phyloP scores from a whole-genome alignment of 2,797 vertebrate genomes.

The Myripristis jacobus region DNA sequence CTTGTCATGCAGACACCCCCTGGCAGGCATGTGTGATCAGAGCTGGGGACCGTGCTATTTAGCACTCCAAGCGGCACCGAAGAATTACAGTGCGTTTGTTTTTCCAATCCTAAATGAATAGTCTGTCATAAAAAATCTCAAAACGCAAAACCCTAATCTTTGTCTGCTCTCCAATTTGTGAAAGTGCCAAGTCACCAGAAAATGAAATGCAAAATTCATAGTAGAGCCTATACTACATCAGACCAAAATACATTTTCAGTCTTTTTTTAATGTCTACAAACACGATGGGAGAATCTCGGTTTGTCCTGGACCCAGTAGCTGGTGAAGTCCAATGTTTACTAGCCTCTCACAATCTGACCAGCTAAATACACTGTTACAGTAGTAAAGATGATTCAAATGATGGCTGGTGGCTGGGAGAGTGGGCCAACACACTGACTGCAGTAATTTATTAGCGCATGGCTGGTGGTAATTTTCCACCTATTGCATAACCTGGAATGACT shows the following conservation, averaged over 20 bases:
- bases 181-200: slow-evolving; percentile 59
- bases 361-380: slow-evolving; percentile 14
- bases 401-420: slow-evolving; percentile 23
- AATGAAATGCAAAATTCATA: slow-evolving; percentile 26
- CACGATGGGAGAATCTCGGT: neutral
- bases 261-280: slow-evolving; percentile 11
- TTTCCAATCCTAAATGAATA: slow-evolving; percentile 48
- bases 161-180: slow-evolving; percentile 35
- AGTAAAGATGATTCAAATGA: slow-evolving; percentile 26
- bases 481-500: slow-evolving; percentile 29
- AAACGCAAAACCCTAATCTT: slow-evolving; percentile 38
- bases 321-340: slow-evolving; percentile 21
- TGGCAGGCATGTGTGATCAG: slow-evolving; percentile 28
- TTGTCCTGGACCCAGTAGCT: neutral
- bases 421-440: slow-evolving; percentile 3
- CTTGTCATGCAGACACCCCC: slow-evolving; percentile 38
- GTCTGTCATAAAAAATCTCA: slow-evolving; percentile 27
- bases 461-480: slow-evolving; percentile 26
- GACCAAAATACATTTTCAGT: slow-evolving; percentile 21
- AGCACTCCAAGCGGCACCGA: slow-evolving; percentile 52
- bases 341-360: slow-evolving; percentile 11
- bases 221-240: slow-evolving; percentile 11
- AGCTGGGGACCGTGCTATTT: slow-evolving; percentile 30
- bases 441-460: slow-evolving; percentile 22
- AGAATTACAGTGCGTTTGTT: slow-evolving; percentile 44